phyloP scores from a whole-genome alignment of 92 coral and sea anemone species.

The Bergia sp. region DNA sequence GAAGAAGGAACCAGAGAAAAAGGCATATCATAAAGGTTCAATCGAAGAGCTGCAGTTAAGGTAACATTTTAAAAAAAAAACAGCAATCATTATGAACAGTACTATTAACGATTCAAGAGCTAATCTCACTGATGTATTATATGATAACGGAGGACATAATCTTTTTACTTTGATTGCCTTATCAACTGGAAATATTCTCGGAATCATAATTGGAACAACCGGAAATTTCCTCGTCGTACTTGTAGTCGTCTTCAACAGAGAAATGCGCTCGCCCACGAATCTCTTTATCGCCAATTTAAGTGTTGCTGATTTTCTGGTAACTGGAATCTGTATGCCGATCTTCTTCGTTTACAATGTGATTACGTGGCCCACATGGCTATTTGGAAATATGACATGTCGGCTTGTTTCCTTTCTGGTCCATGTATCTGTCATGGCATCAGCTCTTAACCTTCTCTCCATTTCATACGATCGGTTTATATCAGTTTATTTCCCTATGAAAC shows the following conservation, averaged over 20 bases:
- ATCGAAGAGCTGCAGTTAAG: neutral
- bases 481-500: slow-evolving; percentile 71
- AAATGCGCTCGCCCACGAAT: slow-evolving; percentile 76
- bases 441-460: slow-evolving; percentile 73
- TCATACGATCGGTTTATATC: slow-evolving; percentile 79
- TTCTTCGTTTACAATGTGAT: slow-evolving; percentile 76
- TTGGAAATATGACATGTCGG: slow-evolving; percentile 69
- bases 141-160: neutral
- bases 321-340: slow-evolving; percentile 75
- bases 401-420: slow-evolving; percentile 72
- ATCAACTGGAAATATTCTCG: slow-evolving; percentile 56
- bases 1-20: neutral
- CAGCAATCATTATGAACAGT: slow-evolving; percentile 11
- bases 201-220: slow-evolving; percentile 67
- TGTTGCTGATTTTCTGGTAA: slow-evolving; percentile 76
- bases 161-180: slow-evolving; percentile 43
- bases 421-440: slow-evolving; percentile 85
- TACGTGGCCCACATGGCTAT: slow-evolving; percentile 82
- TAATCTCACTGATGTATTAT: slow-evolving; percentile 19
- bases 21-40: neutral
- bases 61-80: neutral
- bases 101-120: neutral
- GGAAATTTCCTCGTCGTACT: slow-evolving; percentile 75
- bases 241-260: slow-evolving; percentile 68
- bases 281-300: slow-evolving; percentile 79